Evolutionary conservation across 2,888 invertebrate species (phyloP).

Genomic region (Campoplex capitator): DNA sequence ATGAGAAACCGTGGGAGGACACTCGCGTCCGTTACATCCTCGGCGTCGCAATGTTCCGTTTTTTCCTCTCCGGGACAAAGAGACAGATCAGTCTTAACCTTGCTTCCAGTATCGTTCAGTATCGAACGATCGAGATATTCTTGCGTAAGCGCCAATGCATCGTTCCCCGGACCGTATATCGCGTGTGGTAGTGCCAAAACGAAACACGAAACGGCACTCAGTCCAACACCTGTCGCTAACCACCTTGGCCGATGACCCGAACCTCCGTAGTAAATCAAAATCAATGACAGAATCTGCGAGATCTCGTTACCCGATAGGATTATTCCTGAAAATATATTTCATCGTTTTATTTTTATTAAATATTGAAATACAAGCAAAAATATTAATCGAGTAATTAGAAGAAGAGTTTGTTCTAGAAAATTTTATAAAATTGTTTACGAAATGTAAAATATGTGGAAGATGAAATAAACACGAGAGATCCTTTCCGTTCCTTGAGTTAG

Average conservation of each 20-base stretch:
- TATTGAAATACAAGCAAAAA: too few relatives aligned
- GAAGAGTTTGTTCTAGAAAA: background rate
- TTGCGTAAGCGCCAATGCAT: slow-evolving; percentile 85
- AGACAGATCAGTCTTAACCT: slow-evolving; percentile 72
- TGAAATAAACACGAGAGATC: too few relatives aligned
- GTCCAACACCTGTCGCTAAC: slow-evolving; percentile 88
- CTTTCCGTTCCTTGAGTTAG: too few relatives aligned
- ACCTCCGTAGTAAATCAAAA: slow-evolving; percentile 89
- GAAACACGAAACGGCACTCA: slow-evolving; percentile 87
- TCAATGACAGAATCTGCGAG: slow-evolving; percentile 88
- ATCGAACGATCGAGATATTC: slow-evolving; percentile 82
- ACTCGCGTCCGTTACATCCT: slow-evolving; percentile 82
- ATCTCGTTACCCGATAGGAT: slow-evolving; percentile 90
- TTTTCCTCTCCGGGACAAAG: slow-evolving; percentile 78
- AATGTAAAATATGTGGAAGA: too few relatives aligned
- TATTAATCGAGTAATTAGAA: background rate
- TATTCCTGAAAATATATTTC: slow-evolving; percentile 85
- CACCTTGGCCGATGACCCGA: slow-evolving; percentile 89
- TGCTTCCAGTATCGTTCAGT: slow-evolving; percentile 71
- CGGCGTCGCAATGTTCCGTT: slow-evolving; percentile 84
- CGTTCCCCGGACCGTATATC: slow-evolving; percentile 87
- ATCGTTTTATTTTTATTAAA: background rate
- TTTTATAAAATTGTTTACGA: too few relatives aligned
- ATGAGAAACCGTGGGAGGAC: slow-evolving; percentile 87
- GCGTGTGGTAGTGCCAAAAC: slow-evolving; percentile 87